Evolutionary conservation across 2,888 invertebrate species (phyloP), one percentile per base, ranked within the genome.

Genomic region (Caenorhabditis panamensis): DNA sequence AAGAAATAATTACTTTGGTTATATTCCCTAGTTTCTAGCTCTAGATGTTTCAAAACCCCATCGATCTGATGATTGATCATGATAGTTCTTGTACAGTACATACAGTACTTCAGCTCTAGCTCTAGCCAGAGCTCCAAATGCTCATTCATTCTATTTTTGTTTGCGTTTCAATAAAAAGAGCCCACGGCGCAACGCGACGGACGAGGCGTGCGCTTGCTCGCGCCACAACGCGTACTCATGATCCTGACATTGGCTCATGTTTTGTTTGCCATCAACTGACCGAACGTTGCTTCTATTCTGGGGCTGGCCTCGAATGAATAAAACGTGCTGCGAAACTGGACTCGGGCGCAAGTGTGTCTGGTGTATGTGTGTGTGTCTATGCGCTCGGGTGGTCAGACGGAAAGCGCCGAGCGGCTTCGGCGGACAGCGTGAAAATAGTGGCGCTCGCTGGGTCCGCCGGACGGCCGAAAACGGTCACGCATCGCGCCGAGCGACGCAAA

Each of bases 181-280:
- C 73, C 59, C 66, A 59, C 11, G 9, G 13, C 41, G 13, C 41
- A 13, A 53, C 24, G 56, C 62, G 20, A 73, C 72, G 64, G 72
- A 73, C 75, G 75, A 66, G 66, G 75, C 75, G 75, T 75, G 73
- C 73, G 64, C 59, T 59, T 49, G 54, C 56, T 53, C 56, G 59
- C 73, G 58, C 71, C 63, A 63, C 56, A 51, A 72, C 72, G 72
- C 72, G 64, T 73, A 73, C 66, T 75, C 75, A 75, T 75, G 75
- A 75, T 75, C 66, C 66, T 59, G 75, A 75, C 75, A 75, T 75
- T 75, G 75, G 75, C 75, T 75, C 75, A 75, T 75, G 75, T 75
- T 75, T 66, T 75, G 75, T 75, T 75, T 75, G 75, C 75, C 75
- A 75, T 75, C 75, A 66, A 66, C 66, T 59, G 59, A 66, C 51